Base-by-base conservation (phyloP, 2,797 vertebrate genomes). In the Cirrhinus mrigala region DNA sequence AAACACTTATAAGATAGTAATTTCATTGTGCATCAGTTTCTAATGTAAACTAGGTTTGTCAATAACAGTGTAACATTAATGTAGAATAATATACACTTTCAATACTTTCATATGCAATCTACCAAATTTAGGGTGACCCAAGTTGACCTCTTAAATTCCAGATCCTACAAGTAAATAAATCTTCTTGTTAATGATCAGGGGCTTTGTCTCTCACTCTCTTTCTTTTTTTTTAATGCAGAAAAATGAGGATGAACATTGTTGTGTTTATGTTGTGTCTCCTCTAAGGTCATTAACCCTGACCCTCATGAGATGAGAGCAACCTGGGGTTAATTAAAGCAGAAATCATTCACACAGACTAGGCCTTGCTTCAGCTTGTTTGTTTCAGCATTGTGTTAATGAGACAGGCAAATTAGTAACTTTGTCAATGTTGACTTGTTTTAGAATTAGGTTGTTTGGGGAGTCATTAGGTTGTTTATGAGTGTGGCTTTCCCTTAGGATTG, bases 251-350 rank as follows among this genome's bases (percentile, higher is more conserved):
- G 46, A 48, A 50, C 48, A 37, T 40, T 44, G 40, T 44, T 9
- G 8, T 46, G 44, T 46, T 46, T 46, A 46, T 93, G 94, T 80
- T 76, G 86, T 24, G 10, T 77, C 60, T 44, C 40, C 24, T 22
- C 18, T 33, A 86, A 90, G 87, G 90, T 94, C 92, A 92, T 92
- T 92, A 92, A 81, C 66, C 80, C 73, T 80, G 88, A 80, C 87
- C 89, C 87, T 90, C 78, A 86, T 80, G 89, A 89, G 91, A 93
- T 90, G 89, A 89, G 87, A 92, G 91, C 88, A 92, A 87, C 91
- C 90, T 90, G 80, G 85, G 82, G 77, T 85, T 94, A 87, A 93
- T 94, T 92, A 92, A 79, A 78, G 37, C 58, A 29, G n/a, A 44
- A 78, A 29, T 85, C 79, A 91, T 90, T 87, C 86, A 82, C 69